Percentiles rank a stretch among this genome's conserved stretches.
Conservation (phyloP, 2,113 vertebrate genomes). For the Holacanthus passer region DNA sequence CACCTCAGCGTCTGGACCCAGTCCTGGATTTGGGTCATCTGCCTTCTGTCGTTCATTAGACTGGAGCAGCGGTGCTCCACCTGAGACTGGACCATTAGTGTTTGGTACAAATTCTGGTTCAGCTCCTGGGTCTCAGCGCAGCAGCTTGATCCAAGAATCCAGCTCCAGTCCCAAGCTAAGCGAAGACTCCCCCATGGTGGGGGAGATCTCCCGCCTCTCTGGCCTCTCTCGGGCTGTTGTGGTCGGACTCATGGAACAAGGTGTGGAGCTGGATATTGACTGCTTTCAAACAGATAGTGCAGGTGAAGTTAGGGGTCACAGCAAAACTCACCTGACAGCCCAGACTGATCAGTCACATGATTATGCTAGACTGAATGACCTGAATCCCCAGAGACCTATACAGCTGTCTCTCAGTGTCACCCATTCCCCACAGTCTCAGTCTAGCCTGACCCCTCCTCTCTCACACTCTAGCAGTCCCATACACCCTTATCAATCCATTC, state of each 20-base stretch:
- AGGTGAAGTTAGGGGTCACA: conserved; percentile 68
- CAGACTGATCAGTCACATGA: conserved; percentile 68
- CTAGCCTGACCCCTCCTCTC: conserved; percentile 76
- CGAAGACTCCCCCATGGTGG: conserved; percentile 83
- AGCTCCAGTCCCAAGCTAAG: conserved; percentile 73
- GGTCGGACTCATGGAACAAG: conserved; percentile 87
- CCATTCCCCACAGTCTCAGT: conserved; percentile 80
- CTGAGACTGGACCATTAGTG: conserved; percentile 54
- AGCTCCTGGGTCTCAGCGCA: conserved; percentile 75
- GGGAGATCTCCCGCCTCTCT: conserved; percentile 85
- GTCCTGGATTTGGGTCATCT: conserved; percentile 71
- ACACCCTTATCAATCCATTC: conserved; percentile 79
- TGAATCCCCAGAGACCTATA: conserved; percentile 75
- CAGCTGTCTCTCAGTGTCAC: conserved; percentile 82
- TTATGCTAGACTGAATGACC: conserved; percentile 54
- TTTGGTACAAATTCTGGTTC: conserved; percentile 61
- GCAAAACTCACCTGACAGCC: conserved; percentile 62
- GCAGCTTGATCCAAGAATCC: conserved; percentile 74
- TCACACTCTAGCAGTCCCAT: conserved; percentile 78
- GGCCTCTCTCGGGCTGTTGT: conserved; percentile 84
- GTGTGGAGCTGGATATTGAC: conserved; percentile 85
- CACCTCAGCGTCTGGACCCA: conserved; percentile 55
- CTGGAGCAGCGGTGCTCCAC: conserved; percentile 76
- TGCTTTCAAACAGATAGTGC: conserved; percentile 80
- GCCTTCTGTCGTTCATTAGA: conserved; percentile 82